These are phyloP conservation scores for Pangasius macronema DNA, from an alignment of 2,797 vertebrate species.

Conservation along the genomic window DNA sequence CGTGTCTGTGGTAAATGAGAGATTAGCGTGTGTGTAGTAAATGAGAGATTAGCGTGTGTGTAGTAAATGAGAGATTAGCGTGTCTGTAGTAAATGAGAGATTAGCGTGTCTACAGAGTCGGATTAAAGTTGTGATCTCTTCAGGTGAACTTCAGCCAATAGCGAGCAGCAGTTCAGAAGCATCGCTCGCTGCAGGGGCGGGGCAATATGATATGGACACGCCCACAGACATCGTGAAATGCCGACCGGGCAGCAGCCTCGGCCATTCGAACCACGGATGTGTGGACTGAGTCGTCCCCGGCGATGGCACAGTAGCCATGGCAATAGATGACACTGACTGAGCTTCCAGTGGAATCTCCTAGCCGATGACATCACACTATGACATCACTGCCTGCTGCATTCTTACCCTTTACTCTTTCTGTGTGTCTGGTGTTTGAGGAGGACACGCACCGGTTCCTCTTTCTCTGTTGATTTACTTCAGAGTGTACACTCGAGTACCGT, in stretches of 20 bases:
- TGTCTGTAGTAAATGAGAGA: not conserved
- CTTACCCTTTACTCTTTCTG: conserved; percentile 3
- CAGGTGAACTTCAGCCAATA: conserved; percentile 89
- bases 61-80: too few relatives aligned
- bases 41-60: too few relatives aligned
- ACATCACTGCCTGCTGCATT: conserved; percentile 38
- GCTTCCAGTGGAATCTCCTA: conserved; percentile 10
- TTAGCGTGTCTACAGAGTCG: not conserved
- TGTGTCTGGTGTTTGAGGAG: conserved; percentile 1
- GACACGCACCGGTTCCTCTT: not conserved
- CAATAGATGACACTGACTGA: not conserved
- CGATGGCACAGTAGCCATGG: not conserved
- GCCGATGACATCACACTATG: conserved; percentile 32
- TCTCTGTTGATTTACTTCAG: not conserved
- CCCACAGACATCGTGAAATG: conserved; percentile 86
- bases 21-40: too few relatives aligned
- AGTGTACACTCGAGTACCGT: conserved; percentile 18
- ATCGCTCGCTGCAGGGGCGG: conserved; percentile 86
- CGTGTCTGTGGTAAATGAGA: too few relatives aligned
- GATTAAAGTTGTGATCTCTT: not conserved
- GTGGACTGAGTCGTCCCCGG: not conserved
- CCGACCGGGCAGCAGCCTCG: conserved; percentile 67
- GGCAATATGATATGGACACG: conserved; percentile 88
- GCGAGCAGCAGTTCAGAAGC: conserved; percentile 88
- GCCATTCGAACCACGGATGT: conserved; percentile 5